Conservation (phyloP, 2,888 invertebrate species). For the Ophraella communa region DNA sequence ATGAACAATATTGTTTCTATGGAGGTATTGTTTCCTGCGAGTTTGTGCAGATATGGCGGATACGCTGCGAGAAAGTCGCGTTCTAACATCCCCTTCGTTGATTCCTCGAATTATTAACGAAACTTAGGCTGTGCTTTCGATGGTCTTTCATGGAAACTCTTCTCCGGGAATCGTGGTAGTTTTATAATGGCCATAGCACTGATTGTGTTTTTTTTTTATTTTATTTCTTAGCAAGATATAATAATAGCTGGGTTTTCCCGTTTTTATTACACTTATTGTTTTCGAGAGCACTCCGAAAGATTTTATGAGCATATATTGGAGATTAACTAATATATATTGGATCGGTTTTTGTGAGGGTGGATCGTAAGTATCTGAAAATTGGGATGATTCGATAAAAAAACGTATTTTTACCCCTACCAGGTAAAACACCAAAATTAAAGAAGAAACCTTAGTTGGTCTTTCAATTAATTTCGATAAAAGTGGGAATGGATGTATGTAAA, state of each 20-base stretch:
- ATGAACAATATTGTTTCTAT: constrained; percentile 55
- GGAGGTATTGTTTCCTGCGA: constrained; percentile 3
- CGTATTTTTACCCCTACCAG: no score
- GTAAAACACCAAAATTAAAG: no score
- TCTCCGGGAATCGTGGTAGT: neutral
- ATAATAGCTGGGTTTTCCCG: constrained; percentile 10
- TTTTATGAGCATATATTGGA: constrained; percentile 14
- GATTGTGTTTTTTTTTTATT: constrained; percentile 20
- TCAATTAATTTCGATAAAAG: no score
- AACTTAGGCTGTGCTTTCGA: neutral
- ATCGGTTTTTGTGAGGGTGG: no score
- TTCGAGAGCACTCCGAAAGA: neutral
- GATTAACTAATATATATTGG: constrained; percentile 27
- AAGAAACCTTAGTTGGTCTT: no score
- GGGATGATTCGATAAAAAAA: no score
- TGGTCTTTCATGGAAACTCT: neutral
- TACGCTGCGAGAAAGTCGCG: neutral
- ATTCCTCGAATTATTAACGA: no score
- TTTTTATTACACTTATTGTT: constrained; percentile 13
- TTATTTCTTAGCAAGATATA: constrained; percentile 20
- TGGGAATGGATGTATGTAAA: no score
- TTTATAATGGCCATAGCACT: neutral
- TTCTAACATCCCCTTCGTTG: no score
- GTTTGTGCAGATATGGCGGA: neutral
- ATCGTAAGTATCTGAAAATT: no score